Conservation (phyloP, 1,140 invertebrate species). For the Oncopodura yosiiana region DNA sequence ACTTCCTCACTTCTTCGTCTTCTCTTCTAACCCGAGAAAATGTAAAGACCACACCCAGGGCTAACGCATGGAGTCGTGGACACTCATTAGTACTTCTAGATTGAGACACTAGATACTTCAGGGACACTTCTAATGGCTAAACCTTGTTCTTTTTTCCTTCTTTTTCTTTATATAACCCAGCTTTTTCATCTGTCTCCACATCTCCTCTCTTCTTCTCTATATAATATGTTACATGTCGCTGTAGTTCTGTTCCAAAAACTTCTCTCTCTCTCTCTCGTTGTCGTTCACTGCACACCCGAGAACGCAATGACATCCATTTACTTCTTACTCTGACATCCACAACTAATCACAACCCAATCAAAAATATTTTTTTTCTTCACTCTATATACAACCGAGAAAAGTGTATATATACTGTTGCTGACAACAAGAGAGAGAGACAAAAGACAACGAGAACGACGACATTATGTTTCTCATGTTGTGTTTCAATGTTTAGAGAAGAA, state of each 20-base stretch:
- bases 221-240: not conserved
- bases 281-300: not conserved
- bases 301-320: conserved; percentile 20
- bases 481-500: too few species aligned
- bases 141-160: conserved; percentile 29
- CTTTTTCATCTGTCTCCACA: conserved; percentile 27
- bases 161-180: too few species aligned
- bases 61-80: conserved; percentile 33
- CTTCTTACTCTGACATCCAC: conserved; percentile 22
- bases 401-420: too few species aligned
- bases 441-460: too few species aligned
- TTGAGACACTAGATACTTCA: conserved; percentile 36
- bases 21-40: conserved; percentile 19
- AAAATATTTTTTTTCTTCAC: conserved; percentile 15
- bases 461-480: too few species aligned
- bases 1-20: too few species aligned
- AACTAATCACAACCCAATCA: conserved; percentile 31
- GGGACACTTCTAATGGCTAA: conserved; percentile 36
- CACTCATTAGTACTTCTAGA: conserved; percentile 36
- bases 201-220: not conserved
- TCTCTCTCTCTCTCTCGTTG: not conserved
- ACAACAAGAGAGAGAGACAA: too few species aligned
- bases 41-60: conserved; percentile 33
- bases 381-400: too few species aligned
- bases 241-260: not conserved